A percentile compares a stretch with the other conserved stretches of the same genome.
Conservation (phyloP, 2,888 invertebrate species). For the Rotaria sp. region DNA sequence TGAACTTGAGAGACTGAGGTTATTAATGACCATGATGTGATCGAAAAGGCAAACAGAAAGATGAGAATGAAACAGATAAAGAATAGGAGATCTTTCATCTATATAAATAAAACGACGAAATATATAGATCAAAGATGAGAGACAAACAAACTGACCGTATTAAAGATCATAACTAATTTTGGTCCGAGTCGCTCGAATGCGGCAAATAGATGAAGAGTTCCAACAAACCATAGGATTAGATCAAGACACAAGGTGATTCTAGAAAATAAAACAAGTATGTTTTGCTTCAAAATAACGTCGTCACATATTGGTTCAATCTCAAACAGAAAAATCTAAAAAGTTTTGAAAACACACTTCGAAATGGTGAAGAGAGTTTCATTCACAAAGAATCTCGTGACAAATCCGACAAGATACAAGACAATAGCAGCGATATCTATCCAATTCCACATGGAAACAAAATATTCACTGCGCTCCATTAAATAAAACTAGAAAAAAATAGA, state of each 20-base stretch:
- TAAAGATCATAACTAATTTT: too few relatives aligned
- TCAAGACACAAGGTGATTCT: neutral
- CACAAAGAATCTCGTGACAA: neutral
- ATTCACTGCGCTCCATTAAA: neutral
- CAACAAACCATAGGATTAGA: neutral
- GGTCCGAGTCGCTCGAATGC: neutral
- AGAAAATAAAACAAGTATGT: too few relatives aligned
- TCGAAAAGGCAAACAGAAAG: neutral
- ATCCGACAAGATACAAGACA: neutral
- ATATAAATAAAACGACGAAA: neutral
- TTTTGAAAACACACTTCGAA: neutral
- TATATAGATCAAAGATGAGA: too few relatives aligned
- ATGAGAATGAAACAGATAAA: neutral
- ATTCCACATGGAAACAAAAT: neutral
- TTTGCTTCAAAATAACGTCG: too few relatives aligned
- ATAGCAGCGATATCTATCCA: neutral
- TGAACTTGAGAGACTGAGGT: neutral
- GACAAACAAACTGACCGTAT: neutral
- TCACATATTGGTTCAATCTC: too few relatives aligned
- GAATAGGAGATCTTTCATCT: neutral
- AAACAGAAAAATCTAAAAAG: too few relatives aligned
- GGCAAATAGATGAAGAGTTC: neutral
- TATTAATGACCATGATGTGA: slow-evolving; percentile 5
- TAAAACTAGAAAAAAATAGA: neutral
- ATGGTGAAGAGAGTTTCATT: neutral